These are phyloP conservation scores for Ranitomeya imitator DNA, from an alignment of 2,113 vertebrate genomes.

Conservation along the genomic window DNA sequence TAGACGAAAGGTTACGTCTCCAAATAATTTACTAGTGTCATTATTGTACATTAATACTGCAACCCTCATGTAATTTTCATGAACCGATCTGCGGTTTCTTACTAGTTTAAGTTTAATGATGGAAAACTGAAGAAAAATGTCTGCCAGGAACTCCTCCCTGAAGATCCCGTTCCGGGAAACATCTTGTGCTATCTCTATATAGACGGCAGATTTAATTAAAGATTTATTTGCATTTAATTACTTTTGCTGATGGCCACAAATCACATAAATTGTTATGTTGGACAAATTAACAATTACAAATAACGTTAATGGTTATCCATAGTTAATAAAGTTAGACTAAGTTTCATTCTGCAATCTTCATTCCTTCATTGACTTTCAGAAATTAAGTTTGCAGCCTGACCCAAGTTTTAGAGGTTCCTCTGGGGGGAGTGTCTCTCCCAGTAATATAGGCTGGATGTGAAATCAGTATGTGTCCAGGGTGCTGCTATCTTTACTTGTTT, in stretches of 20 bases:
- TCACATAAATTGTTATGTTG: neutral
- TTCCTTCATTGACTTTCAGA: too few relatives aligned
- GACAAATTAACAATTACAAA: neutral
- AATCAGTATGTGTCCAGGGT: too few relatives aligned
- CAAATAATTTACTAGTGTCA: slow-evolving; percentile 30
- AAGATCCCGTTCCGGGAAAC: neutral
- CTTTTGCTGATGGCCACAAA: slow-evolving; percentile 1
- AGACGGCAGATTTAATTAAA: neutral
- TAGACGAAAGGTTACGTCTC: neutral
- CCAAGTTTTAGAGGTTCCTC: too few relatives aligned
- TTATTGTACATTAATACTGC: slow-evolving; percentile 41
- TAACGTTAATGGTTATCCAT: neutral
- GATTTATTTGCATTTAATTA: slow-evolving; percentile 13
- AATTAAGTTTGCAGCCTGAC: too few relatives aligned
- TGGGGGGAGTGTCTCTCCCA: too few relatives aligned
- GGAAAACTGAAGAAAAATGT: neutral
- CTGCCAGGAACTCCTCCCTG: neutral
- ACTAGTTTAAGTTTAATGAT: slow-evolving; percentile 3
- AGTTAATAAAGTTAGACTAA: too few relatives aligned
- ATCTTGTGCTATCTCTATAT: neutral
- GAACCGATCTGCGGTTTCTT: neutral
- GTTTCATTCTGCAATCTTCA: too few relatives aligned
- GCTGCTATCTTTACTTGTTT: too few relatives aligned
- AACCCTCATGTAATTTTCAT: slow-evolving; percentile 29
- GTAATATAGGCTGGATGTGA: too few relatives aligned